phyloP scores from a whole-genome alignment of 2,797 vertebrate genomes.

The Periophthalmus magnuspinnatus region DNA sequence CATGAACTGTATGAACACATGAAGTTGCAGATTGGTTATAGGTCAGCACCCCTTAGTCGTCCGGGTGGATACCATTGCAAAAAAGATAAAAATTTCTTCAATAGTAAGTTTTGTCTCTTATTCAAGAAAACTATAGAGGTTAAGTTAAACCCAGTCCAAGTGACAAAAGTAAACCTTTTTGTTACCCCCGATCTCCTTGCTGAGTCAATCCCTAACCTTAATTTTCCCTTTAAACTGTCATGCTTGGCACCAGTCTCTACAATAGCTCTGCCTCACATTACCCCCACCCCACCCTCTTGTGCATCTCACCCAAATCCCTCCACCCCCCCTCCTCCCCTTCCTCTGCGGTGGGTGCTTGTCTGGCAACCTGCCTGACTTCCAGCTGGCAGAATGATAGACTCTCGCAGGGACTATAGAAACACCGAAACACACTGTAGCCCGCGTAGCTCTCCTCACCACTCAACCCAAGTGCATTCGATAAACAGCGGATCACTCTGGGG shows the following conservation, averaged over 20 bases:
- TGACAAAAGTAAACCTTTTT: too few relatives aligned
- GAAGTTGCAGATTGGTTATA: too few relatives aligned
- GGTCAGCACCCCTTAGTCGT: too few relatives aligned
- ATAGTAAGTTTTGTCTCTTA: too few relatives aligned
- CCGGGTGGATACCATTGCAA: too few relatives aligned
- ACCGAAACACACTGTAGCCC: conserved; percentile 40
- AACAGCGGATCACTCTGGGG: conserved; percentile 43
- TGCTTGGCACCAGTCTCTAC: not conserved
- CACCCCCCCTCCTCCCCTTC: conserved; percentile 47
- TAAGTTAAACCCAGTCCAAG: too few relatives aligned
- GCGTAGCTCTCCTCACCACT: not conserved
- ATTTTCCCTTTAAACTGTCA: not conserved
- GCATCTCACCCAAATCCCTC: conserved; percentile 32
- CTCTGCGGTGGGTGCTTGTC: conserved; percentile 47
- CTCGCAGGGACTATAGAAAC: conserved; percentile 34
- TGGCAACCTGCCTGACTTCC: conserved; percentile 55
- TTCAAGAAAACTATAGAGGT: too few relatives aligned
- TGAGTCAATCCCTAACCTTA: not conserved
- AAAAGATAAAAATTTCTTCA: too few relatives aligned
- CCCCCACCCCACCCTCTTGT: conserved; percentile 11
- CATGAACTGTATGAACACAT: too few relatives aligned
- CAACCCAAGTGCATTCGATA: conserved; percentile 47
- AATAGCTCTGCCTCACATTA: not conserved
- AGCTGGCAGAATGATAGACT: conserved; percentile 58
- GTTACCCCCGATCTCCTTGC: not conserved